Base-by-base conservation (phyloP, 2,797 vertebrate species). In the Gila robusta region DNA sequence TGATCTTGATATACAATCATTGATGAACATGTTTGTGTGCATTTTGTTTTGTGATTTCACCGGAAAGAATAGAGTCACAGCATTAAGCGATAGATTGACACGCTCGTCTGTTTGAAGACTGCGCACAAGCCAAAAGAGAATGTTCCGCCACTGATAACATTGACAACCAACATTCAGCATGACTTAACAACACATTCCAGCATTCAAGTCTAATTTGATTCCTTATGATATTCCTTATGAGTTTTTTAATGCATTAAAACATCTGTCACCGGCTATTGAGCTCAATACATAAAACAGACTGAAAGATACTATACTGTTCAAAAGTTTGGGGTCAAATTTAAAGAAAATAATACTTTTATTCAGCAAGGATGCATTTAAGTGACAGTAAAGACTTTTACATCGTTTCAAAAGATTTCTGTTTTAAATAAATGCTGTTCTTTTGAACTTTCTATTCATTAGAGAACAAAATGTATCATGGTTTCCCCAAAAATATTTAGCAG, bases 171-270 rank as follows among this genome's bases (percentile, higher is more conserved):
- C 41, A 44, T 44, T 44, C 41, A 44, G 41, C 44, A 47, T 47
- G 44, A 47, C 44, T 47, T 47, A 4, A 49, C 47, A 49, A 49
- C 47, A 49, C 14, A 49, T 49, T 47, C 14, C 47, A 49, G 47
- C 14, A 14, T 79, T 79, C 10, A 44, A 44, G 41, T 44, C 41
- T 12, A 44, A 9, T 59, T 78, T 59, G 35, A 59, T 59, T 59
- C 14, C 6, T 59, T 41, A 39, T 82, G 69, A 73, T 56, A 32
- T 32, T 32, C 32, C 32, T 32, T 32, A 72, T 0, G 9, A 28
- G n/a, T 39, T 6, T 12, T 82, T 8, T 28, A 72, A 72, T 59
- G 67, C 23, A 82, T 72, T 59, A 72, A 37, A 28, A 71, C 35
- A 71, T 32, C 26, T 9, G 21, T 39, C 49, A 37, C 35, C 56